Evolutionary conservation across 1,140 invertebrate species (phyloP), one percentile per base, ranked within the genome.

Genomic region (Belonocnema kinseyi): DNA sequence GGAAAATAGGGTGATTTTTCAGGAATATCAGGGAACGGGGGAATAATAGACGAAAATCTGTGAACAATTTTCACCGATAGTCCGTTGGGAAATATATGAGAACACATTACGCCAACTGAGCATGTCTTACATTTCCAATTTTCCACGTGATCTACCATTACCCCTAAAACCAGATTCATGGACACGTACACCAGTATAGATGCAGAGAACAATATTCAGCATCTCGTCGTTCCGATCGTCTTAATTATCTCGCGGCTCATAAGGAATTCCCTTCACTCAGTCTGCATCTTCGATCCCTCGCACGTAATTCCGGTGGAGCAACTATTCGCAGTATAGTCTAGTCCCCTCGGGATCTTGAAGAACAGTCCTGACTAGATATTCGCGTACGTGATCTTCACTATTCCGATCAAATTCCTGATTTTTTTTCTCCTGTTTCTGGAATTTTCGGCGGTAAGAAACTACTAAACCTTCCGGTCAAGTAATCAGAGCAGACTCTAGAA

Each of bases 241-340:
- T 86, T 86, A 86, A 86, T 86, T 83, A 86, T 84, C 82, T 80
- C 79, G 77, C 77, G 77, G 81, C 81, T 82, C 80, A 78, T 80
- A 84, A 85, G 13, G 83, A 84, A 82, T 86, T 86, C 83, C 84
- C 85, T 84, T 85, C 85, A 87, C 82, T 82, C 79, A 79, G 77
- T 66, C 14, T 66, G 80, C 84, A 88, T 88, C 86, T 88, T 85
- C 85, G 84, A 89, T 87, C 83, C 85, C 81, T 82, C 76, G 84
- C 87, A 89, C 88, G 88, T 90, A 90, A 88, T 86, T 85, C 84
- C 81, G 72, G 72, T 77, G 84, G 79, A 89, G 83, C 80, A 73
- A 76, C 50, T 61, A 76, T 46, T 72, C 70, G 21, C 51, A n/a
- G 40, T 46, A 19, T 76, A 80, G 80, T 74, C 40, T 50, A 58